Evolutionary conservation across 2,888 invertebrate species (phyloP).

Genomic region (Merodon equestris): DNA sequence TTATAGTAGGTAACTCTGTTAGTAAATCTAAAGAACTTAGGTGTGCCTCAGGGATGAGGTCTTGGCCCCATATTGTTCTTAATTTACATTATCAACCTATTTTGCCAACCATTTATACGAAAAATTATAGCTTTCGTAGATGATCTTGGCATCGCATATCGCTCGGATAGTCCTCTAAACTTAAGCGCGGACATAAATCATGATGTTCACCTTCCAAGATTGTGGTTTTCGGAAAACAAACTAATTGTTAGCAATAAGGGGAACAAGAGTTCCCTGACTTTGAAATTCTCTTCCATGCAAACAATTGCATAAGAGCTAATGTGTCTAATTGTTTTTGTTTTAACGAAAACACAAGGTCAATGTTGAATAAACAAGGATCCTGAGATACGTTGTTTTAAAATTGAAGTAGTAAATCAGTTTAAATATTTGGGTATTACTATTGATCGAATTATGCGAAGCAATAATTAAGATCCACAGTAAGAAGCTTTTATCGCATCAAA

Average conservation of each 20-base stretch:
- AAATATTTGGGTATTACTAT: no score
- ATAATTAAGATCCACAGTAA: no score
- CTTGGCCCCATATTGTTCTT: conserved; percentile 9
- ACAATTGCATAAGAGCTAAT: no score
- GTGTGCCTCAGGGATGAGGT: neutral
- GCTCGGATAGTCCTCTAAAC: conserved; percentile 2
- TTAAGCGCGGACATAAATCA: conserved; percentile 1
- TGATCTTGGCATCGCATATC: conserved; percentile 6
- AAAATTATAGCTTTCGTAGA: conserved; percentile 11
- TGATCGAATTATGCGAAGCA: no score
- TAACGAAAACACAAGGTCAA: no score
- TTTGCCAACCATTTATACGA: no score
- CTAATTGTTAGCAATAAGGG: neutral
- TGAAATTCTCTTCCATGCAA: no score
- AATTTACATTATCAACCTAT: neutral
- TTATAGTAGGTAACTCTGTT: neutral
- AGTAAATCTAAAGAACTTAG: conserved; percentile 4
- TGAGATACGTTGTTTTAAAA: no score
- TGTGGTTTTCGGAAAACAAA: conserved; percentile 13
- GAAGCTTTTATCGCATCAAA: no score
- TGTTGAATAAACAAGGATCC: no score
- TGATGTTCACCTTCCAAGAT: conserved; percentile 2
- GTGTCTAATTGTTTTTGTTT: no score
- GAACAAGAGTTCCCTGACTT: neutral
- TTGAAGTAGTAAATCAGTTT: no score